Evolutionary conservation across 2,888 invertebrate genomes (phyloP), one percentile per base, ranked within the genome.

Genomic region (Prenolepis imparis): DNA sequence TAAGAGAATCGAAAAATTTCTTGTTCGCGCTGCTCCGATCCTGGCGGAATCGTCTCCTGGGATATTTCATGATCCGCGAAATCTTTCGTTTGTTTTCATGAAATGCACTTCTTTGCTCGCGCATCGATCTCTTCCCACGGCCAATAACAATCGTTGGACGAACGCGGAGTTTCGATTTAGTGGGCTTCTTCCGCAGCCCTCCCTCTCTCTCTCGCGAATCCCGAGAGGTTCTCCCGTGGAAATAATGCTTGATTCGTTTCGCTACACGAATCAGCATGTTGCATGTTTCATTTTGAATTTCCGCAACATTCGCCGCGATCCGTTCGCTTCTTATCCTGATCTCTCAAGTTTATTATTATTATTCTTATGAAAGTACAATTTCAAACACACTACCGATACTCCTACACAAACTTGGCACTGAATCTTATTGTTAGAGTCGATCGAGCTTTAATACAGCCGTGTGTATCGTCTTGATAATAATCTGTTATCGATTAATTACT

Each of bases 71-170:
- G 63, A 83, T 77, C 78, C 52, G 48, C 44, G n/a, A 52, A 77
- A 77, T 61, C 82, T 83, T 70, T 52, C 67, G 67, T 77, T 77
- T 67, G 78, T 83, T 83, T 78, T 63, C 82, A 44, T 70, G 77
- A 67, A 82, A 61, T 82, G 82, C 67, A 52, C 67, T 39, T 82
- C 66, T 41, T 59, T 61, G 24, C 21, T 61, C 67, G 67, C 39
- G 67, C 82, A 82, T 82, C 77, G 78, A 82, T 82, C 52, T 70
- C 24, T 41, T 32, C n/a, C 48, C 24, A 28, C 67, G 28, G 12
- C 63, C 78, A 67, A 78, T 83, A 83, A 80, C 68, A 61, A 48
- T 83, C 61, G 41, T 39, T 28, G 57, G 21, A 63, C 21, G 18
- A 12, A 21, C 12, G 66, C 36, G 44, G 77, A 67, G 66, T 75